Conservation (phyloP, 1,140 invertebrate species). For the Brachionus calyciflorus region DNA sequence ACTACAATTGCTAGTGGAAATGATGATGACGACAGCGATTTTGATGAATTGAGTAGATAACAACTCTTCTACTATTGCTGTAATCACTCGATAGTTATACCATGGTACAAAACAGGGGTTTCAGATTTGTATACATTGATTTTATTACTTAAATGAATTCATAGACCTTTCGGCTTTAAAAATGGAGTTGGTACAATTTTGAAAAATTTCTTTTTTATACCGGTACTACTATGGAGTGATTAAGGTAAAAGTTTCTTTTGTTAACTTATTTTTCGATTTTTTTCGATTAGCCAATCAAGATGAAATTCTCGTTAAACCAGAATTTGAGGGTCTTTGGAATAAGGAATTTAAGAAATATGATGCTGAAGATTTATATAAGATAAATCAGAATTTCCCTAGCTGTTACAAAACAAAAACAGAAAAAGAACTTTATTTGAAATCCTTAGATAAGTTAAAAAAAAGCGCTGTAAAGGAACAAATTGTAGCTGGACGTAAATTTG, state of each 20-base stretch:
- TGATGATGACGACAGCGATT: conserved; percentile 39
- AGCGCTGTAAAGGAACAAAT: conserved; percentile 57
- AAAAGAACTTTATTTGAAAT: conserved; percentile 55
- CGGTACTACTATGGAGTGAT: no score
- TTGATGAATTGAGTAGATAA: conserved; percentile 24
- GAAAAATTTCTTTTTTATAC: no score
- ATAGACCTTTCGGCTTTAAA: no score
- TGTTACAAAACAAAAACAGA: conserved; percentile 59
- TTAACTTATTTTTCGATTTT: background rate
- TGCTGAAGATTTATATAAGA: conserved; percentile 52
- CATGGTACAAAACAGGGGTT: no score
- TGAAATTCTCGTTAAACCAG: conserved; percentile 55
- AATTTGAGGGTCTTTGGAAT: conserved; percentile 61
- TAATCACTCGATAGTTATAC: background rate
- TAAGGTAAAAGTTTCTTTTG: no score
- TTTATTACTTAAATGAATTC: no score
- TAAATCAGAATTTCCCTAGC: conserved; percentile 50
- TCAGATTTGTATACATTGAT: no score
- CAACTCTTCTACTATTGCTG: background rate
- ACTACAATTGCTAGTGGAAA: conserved; percentile 47
- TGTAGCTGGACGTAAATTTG: conserved; percentile 56
- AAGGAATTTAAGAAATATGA: conserved; percentile 54
- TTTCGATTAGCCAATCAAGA: conserved; percentile 3
- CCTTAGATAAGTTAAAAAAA: conserved; percentile 55
- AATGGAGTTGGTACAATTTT: no score